Percentiles rank a stretch among this genome's conserved stretches.
Conservation (phyloP, 2,888 invertebrate species). For the Sinhomidia bicolor region DNA sequence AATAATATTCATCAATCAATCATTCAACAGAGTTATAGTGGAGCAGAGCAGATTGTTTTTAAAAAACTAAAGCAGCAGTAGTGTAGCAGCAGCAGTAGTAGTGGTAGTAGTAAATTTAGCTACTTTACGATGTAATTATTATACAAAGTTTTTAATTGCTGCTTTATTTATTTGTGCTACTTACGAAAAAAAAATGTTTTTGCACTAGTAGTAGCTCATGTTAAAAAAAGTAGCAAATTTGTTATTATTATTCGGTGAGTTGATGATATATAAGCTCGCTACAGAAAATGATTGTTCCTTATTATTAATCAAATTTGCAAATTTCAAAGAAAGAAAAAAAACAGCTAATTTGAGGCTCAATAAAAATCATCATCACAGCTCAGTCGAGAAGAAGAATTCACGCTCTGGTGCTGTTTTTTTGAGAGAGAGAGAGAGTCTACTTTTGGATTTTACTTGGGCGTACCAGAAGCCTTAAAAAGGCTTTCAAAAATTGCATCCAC, state of each 20-base stretch:
- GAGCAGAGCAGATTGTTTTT: too few species aligned
- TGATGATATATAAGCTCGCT: background rate
- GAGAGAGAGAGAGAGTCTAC: too few species aligned
- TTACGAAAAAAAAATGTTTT: background rate
- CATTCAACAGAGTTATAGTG: too few species aligned
- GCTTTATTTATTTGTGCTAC: background rate
- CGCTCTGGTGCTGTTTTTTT: conserved; percentile 36
- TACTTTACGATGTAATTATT: background rate
- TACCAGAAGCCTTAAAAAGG: conserved; percentile 85
- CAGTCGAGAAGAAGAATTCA: conserved; percentile 2
- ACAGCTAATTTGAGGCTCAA: conserved; percentile 88
- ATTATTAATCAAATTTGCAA: background rate
- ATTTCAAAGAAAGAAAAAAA: background rate
- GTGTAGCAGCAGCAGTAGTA: too few species aligned
- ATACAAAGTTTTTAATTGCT: background rate
- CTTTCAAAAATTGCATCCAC: conserved; percentile 94
- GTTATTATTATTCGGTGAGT: background rate
- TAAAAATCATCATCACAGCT: background rate
- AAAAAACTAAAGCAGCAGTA: background rate
- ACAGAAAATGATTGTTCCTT: background rate
- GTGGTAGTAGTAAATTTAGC: too few species aligned
- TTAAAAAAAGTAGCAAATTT: background rate
- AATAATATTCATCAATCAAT: too few species aligned
- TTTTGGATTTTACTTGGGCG: conserved; percentile 36
- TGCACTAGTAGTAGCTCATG: background rate